Evolutionary conservation across 2,113 vertebrate genomes (phyloP), one percentile per base, ranked within the genome.

Genomic region (Polypterus senegalus): DNA sequence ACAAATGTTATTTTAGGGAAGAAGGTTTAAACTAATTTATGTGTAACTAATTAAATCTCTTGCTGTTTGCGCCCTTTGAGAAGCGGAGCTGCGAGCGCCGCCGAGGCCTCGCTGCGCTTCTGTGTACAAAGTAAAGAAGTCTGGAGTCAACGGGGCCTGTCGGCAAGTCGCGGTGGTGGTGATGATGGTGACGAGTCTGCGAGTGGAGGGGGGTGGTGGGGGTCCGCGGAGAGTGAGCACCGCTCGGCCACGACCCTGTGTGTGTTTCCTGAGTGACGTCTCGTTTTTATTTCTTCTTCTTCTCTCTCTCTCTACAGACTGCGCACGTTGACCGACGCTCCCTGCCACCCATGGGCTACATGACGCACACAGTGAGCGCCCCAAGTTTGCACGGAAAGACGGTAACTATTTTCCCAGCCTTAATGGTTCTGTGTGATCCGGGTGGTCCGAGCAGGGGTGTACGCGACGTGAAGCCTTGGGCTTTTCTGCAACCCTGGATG

Each of bases 311-410:
- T 55, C 69, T 68, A 4, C 88, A 97, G 94, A 88, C 82, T 3
- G 80, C 88, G 45, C 90, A 91, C n/a, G 53, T 88, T 47, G 92
- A 94, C 67, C 89, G 92, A 5, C 82, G 91, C 71, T 94, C 94
- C 57, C 91, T 97, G 87, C 94, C 94, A 63, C 71, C 89, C 59
- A 90, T 96, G 91, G 93, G 96, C 67, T 98, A 98, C 79, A 97
- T 98, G 91, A 98, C 94, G 1, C 96, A 98, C 73, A 98, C 96
- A 0, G 96, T 98, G 81, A 98, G 96, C 3, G 94, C 94, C 9
- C 96, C 96, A 64, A 98, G 94, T 79, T 73, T 98, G 70, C 94
- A 98, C 3, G 94, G 94, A 47, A 97, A 97, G 85, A 97, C 96
- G 88, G 96, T 98, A 88, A 73, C 90, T 73, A 66, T 10, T 59